phyloP scores from a whole-genome alignment of 2,113 vertebrate genomes.

The Sander lucioperca region DNA sequence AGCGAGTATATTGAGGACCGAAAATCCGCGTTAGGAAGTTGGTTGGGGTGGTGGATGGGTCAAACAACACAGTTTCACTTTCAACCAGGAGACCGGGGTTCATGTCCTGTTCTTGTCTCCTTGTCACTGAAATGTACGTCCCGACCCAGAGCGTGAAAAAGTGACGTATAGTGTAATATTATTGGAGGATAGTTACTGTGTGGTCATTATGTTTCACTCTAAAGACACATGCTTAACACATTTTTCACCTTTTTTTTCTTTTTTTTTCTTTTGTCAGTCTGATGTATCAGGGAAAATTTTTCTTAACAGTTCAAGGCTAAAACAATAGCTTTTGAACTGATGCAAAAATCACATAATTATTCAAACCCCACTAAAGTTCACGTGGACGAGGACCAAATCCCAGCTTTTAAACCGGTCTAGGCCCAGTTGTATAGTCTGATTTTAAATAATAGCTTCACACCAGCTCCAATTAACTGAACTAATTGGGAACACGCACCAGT shows the following conservation, averaged over 20 bases:
- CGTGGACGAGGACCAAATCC: neutral
- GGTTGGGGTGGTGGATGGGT: no score
- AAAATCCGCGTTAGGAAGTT: no score
- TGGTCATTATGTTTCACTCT: neutral
- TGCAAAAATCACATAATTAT: neutral
- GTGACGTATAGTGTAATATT: no score
- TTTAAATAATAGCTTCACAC: neutral
- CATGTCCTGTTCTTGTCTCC: no score
- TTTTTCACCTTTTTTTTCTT: neutral
- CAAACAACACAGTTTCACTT: no score
- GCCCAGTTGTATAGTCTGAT: neutral
- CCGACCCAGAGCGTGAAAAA: no score
- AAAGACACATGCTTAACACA: neutral
- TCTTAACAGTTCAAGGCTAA: neutral
- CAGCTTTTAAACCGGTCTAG: neutral
- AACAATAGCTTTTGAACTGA: neutral
- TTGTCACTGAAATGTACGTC: no score
- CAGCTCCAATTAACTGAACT: neutral
- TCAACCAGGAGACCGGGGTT: no score
- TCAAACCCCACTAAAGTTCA: neutral
- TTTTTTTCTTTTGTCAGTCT: neutral
- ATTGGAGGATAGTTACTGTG: neutral
- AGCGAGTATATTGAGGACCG: no score
- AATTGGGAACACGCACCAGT: neutral
- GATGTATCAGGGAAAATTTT: neutral